A percentile compares a stretch with the other conserved stretches of the same genome.
phyloP scores from a whole-genome alignment of 2,797 vertebrate genomes.

The Chromis chromis region DNA sequence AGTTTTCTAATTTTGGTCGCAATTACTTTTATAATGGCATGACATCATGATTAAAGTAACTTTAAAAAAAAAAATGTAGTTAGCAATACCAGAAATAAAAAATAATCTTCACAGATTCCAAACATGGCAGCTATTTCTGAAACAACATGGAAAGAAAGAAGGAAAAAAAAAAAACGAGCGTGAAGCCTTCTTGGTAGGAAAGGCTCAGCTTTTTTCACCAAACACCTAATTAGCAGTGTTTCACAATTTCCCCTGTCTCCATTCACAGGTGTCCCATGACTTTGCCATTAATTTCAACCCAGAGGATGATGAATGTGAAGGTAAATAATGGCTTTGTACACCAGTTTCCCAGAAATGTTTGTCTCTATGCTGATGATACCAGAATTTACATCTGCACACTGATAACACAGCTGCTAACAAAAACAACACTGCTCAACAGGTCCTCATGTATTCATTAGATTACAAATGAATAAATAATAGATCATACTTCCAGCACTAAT shows the following conservation, averaged over 20 bases:
- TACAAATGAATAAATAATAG: not conserved
- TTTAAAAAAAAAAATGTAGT: too few species aligned
- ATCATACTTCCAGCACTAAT: not conserved
- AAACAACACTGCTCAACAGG: not conserved
- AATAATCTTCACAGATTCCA: not conserved
- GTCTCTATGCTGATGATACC: slow-evolving; percentile 23
- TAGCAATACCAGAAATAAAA: too few species aligned
- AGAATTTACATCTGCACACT: slow-evolving; percentile 5
- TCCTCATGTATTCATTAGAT: not conserved
- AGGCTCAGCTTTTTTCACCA: not conserved
- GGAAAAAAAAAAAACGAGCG: not conserved
- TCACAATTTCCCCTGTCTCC: slow-evolving; percentile 31
- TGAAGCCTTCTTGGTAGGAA: not conserved
- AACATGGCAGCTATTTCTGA: not conserved
- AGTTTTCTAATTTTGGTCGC: too few species aligned
- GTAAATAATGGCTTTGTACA: slow-evolving; percentile 75
- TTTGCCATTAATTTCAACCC: slow-evolving; percentile 98
- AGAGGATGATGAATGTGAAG: slow-evolving; percentile 95
- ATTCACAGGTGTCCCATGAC: slow-evolving; percentile 92
- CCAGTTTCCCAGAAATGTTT: not conserved
- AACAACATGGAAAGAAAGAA: not conserved
- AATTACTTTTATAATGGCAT: too few species aligned
- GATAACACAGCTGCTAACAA: not conserved
- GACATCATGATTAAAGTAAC: too few species aligned
- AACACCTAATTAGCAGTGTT: slow-evolving; percentile 3